Conservation (phyloP, 2,797 vertebrate species). For the Anabas testudineus region DNA sequence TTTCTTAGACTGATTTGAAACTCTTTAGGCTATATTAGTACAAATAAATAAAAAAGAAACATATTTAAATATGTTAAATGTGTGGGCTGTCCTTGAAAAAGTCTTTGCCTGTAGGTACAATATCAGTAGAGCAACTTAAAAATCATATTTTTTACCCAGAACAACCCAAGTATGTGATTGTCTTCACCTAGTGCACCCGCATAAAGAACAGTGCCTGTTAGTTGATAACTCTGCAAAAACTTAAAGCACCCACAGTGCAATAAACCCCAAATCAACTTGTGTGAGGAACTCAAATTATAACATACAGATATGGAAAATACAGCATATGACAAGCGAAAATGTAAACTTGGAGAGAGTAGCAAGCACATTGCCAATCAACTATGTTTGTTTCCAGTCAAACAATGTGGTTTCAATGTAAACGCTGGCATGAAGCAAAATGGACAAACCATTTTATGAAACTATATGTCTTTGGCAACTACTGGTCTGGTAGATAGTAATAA, state of each 20-base stretch:
- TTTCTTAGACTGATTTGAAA: conserved; percentile 47
- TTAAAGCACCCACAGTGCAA: conserved; percentile 48
- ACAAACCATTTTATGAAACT: conserved; percentile 40
- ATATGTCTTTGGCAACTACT: conserved; percentile 78
- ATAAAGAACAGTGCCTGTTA: conserved; percentile 41
- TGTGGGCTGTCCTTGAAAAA: conserved; percentile 71
- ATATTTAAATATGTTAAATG: conserved; percentile 69
- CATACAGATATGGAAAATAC: conserved; percentile 72
- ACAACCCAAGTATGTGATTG: conserved; percentile 74
- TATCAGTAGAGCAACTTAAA: conserved; percentile 25
- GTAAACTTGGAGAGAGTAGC: conserved; percentile 67
- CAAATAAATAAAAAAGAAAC: conserved; percentile 59
- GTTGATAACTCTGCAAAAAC: conserved; percentile 38
- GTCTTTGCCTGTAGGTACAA: conserved; percentile 28
- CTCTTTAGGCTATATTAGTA: conserved; percentile 58
- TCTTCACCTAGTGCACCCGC: conserved; percentile 76
- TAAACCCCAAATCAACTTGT: conserved; percentile 36
- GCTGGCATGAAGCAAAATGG: conserved; percentile 44
- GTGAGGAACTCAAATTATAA: conserved; percentile 44
- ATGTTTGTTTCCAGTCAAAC: conserved; percentile 48
- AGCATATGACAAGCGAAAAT: conserved; percentile 62
- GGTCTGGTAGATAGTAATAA: conserved; percentile 51
- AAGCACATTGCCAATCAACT: conserved; percentile 55
- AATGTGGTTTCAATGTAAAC: conserved; percentile 62
- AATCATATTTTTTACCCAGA: conserved; percentile 46